Base-by-base conservation (phyloP, 2,888 invertebrate species). In the Eupithecia subfuscata region DNA sequence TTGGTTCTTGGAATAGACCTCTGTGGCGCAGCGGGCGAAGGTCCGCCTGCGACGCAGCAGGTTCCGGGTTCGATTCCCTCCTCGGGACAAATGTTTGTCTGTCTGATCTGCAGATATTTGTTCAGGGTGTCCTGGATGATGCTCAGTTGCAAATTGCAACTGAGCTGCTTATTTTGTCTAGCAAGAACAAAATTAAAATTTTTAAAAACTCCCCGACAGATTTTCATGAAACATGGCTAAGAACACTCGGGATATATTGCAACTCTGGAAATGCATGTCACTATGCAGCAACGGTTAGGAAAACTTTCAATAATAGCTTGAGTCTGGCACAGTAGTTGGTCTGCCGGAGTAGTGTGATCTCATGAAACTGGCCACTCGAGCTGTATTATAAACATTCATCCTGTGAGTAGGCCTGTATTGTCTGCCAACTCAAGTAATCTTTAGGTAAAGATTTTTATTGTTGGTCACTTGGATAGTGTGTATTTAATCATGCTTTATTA, bases 301-400 rank as follows among this genome's bases (percentile, higher is more conserved):
- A 60, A 60, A 60, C 60, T 60, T 52, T 25, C 60, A 25, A n/a
- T 56, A 34, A 69, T 69, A 69, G 18, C 34, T 64, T 14, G n/a
- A 52, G 69, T 30, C 69, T 9, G 30, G 52, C 30, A 6, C 64
- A 64, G 64, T 34, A 64, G 34, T 64, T 64, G 64, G 69, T 69
- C 52, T 12, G 52, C 30, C 60, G 14, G 22, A 60, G 60, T 25
- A 25, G n/a, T 14, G 43, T 71, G 16, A 71, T 25, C 43, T 30
- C 56, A 71, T 63, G 45, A 71, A 52, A 45, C 30, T 64, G 34
- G 14, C 63, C 30, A 65, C 48, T 71, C 71, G n/a, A 22, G 34
- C 30, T 65, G 65, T 22, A 71, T 65, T 71, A 71, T 34, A 22
- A 71, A 71, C 64, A 65, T 71, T 65, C 14, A 71, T 63, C 16